Base-by-base conservation (phyloP, 37 sponge, comb jelly and placozoan genomes). In the Geodia barretti region DNA sequence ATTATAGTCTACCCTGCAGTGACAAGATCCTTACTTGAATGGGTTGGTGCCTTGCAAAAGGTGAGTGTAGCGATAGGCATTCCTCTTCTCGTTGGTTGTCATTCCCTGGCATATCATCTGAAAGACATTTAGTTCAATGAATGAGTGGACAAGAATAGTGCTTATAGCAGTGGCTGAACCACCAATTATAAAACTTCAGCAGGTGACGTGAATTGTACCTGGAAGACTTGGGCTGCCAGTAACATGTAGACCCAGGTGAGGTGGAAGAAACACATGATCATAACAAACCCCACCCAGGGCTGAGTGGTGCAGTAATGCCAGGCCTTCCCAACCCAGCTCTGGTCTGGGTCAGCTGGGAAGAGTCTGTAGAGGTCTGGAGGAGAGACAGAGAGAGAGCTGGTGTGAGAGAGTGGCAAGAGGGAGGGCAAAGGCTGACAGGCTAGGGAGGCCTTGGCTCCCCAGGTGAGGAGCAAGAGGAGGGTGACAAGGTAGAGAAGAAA, bases 201-300 rank as follows among this genome's bases (percentile, higher is more conserved):
- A 58, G 25, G n/a, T 39, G 40, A 29, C 65, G 43, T 88, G n/a
- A n/a, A n/a, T n/a, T n/a, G 21, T 62, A 97, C 97, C 92, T 97
- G 97, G 58, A 91, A 82, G 30, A 91, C 8, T 75, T 97, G 97
- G 33, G 73, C 67, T 21, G 89, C 24, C 14, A 97, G 84, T 23
- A 97, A 90, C 32, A 90, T 58, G 74, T 86, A 82, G 66, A 97
- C 95, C 97, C 97, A 97, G 67, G 83, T 78, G 73, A 88, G 67
- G 74, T 91, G 87, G 14, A 94, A 14, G 32, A 78, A 64, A n/a
- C 88, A 86, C 73, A 82, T 81, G 74, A 86, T 38, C 62, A 84
- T 47, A 30, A 92, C 79, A 71, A 61, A 94, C 40, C 86, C 84
- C 25, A 89, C 60, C 95, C 95, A 97, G 23, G 97, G 95, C 25